phyloP scores from a whole-genome alignment of 2,797 vertebrate genomes.

The Okamejei kenojei region DNA sequence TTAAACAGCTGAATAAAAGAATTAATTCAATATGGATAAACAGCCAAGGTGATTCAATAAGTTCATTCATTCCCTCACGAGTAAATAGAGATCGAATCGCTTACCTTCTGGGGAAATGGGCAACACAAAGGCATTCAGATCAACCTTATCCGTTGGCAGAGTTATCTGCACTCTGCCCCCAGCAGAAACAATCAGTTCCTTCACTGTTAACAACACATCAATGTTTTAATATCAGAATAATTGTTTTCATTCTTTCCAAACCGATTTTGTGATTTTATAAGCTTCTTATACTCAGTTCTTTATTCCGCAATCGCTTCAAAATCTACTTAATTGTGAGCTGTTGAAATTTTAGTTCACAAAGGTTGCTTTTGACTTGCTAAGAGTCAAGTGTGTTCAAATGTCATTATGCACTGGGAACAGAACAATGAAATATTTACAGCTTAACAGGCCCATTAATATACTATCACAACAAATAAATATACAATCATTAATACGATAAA shows the following conservation, averaged over 20 bases:
- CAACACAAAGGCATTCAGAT: slow-evolving; percentile 85
- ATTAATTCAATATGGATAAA: neutral
- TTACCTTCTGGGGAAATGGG: slow-evolving; percentile 67
- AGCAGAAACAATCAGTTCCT: slow-evolving; percentile 87
- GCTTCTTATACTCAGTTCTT: neutral
- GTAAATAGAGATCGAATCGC: slow-evolving; percentile 12
- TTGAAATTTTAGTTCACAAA: neutral
- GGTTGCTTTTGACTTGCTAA: neutral
- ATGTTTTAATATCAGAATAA: neutral
- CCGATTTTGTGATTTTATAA: neutral
- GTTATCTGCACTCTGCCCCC: slow-evolving; percentile 85
- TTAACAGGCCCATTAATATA: too few species aligned
- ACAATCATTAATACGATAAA: too few species aligned
- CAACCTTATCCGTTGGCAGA: slow-evolving; percentile 77
- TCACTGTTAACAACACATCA: slow-evolving; percentile 50
- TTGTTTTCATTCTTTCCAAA: neutral
- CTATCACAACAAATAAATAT: too few species aligned
- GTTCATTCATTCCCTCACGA: neutral
- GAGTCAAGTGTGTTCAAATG: too few species aligned
- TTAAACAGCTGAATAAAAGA: neutral
- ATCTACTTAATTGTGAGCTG: neutral
- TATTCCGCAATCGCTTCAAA: neutral
- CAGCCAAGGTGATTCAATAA: neutral
- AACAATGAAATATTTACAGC: too few species aligned
- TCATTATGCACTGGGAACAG: too few species aligned